Evolutionary conservation across 2,797 vertebrate species (phyloP).

Genomic region (Smutsia temminckii): DNA sequence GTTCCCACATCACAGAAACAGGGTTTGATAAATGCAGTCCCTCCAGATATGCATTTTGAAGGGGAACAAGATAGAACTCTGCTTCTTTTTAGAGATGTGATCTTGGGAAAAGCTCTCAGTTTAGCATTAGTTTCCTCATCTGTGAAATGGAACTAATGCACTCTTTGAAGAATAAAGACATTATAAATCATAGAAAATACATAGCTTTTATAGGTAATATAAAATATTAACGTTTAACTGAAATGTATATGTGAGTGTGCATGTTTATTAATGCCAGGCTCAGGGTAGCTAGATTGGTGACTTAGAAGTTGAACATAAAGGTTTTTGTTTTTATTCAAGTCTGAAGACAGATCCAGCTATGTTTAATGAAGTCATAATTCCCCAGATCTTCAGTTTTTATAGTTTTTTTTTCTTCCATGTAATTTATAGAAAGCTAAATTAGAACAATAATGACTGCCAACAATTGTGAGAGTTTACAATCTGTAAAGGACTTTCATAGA

Average conservation of each 20-base stretch:
- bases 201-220: neutral
- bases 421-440: slow-evolving; percentile 37
- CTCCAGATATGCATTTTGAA: neutral
- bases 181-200: neutral
- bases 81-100: neutral
- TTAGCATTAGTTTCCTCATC: neutral
- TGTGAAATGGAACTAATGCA: neutral
- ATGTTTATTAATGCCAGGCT: neutral
- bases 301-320: neutral
- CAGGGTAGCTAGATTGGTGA: neutral
- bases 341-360: neutral
- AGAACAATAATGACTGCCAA: slow-evolving; percentile 13
- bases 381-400: neutral
- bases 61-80: neutral
- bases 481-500: slow-evolving; percentile 7
- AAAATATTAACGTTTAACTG: neutral
- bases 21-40: neutral
- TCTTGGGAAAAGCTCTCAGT: neutral
- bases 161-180: slow-evolving; percentile 18
- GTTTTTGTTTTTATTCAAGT: neutral
- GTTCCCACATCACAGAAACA: neutral
- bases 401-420: neutral
- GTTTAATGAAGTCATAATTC: slow-evolving; percentile 22
- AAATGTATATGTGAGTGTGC: neutral
- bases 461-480: slow-evolving; percentile 5